Evolutionary conservation across 2,797 vertebrate genomes (phyloP).

Genomic region (Capromys pilorides): DNA sequence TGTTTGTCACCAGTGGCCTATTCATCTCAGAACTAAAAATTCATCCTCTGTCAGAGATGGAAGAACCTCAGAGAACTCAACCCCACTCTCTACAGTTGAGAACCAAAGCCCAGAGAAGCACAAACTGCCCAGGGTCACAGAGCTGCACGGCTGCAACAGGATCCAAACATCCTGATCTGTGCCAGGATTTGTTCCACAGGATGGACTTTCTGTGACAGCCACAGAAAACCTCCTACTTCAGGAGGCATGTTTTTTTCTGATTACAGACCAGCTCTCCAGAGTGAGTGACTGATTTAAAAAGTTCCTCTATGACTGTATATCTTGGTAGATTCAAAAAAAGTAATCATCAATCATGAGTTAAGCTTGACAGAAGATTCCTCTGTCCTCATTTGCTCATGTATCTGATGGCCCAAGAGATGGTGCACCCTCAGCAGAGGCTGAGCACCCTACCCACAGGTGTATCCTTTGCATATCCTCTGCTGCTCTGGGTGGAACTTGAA

Average conservation of each 20-base stretch:
- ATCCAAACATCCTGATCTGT: too few species aligned
- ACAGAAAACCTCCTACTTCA: not conserved
- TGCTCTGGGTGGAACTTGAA: not conserved
- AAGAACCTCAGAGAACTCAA: not conserved
- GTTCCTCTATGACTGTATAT: not conserved
- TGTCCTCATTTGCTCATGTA: not conserved
- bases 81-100: not conserved
- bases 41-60: not conserved
- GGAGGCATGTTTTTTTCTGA: not conserved
- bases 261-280: not conserved
- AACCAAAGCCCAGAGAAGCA: not conserved
- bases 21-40: not conserved
- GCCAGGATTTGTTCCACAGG: not conserved
- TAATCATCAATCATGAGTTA: conserved; percentile 34
- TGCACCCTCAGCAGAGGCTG: not conserved
- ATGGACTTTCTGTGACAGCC: not conserved
- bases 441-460: too few species aligned
- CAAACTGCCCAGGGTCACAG: not conserved
- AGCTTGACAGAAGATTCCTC: conserved; percentile 11
- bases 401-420: not conserved
- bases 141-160: not conserved
- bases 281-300: conserved; percentile 25
- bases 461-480: not conserved
- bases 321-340: conserved; percentile 14
- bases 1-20: not conserved